phyloP scores from a whole-genome alignment of 2,888 invertebrate genomes.

The Ophraella communa region DNA sequence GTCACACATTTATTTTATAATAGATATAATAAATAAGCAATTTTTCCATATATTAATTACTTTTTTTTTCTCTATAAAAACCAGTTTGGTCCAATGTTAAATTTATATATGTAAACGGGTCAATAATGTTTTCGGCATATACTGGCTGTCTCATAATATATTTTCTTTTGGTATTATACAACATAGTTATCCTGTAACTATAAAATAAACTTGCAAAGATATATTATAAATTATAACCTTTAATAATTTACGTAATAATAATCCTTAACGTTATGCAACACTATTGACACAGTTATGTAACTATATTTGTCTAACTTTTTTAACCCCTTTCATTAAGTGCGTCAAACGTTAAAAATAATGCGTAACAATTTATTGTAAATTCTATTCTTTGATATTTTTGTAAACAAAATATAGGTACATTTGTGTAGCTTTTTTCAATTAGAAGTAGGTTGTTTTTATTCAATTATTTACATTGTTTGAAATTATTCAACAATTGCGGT shows the following conservation, averaged over 20 bases:
- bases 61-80: neutral
- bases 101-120: neutral
- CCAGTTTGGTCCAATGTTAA: neutral
- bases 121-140: neutral
- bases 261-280: no score
- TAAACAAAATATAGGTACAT: neutral
- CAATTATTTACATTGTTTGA: neutral
- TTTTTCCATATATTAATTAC: neutral
- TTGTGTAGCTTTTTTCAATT: slow-evolving; percentile 1
- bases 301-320: no score
- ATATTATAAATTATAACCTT: no score
- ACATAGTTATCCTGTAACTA: no score
- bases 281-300: no score
- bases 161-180: neutral
- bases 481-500: neutral
- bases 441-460: neutral
- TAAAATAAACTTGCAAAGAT: no score
- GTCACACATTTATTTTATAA: no score
- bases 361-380: neutral
- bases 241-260: no score
- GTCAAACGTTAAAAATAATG: neutral
- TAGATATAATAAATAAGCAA: neutral
- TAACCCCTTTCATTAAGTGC: neutral
- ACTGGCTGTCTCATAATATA: neutral
- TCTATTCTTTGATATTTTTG: no score